Conservation (phyloP, 2,113 vertebrate species). For the Saiga tatarica region DNA sequence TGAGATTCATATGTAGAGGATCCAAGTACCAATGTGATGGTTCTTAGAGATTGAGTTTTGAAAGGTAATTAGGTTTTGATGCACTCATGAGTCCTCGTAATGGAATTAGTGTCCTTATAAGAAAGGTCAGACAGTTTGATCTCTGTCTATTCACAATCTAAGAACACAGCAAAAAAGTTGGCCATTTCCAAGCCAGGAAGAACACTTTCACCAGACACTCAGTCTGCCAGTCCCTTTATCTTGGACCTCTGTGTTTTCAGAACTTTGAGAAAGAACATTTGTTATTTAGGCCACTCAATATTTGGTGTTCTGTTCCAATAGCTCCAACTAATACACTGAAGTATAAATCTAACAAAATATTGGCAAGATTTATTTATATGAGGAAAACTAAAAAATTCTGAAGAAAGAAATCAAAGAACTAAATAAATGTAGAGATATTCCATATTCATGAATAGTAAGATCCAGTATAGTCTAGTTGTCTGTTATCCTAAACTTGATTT, state of each 20-base stretch:
- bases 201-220: neutral
- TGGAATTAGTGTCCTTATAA: neutral
- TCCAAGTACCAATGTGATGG: neutral
- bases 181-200: neutral
- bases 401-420: neutral
- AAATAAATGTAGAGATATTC: neutral
- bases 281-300: neutral
- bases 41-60: neutral
- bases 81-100: neutral
- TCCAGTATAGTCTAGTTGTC: neutral
- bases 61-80: neutral
- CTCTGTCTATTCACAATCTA: neutral
- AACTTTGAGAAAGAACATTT: neutral
- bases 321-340: neutral
- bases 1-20: neutral
- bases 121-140: neutral
- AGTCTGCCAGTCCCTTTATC: neutral
- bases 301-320: neutral
- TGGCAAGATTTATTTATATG: neutral
- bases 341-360: neutral
- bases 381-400: neutral
- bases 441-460: neutral
- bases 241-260: neutral
- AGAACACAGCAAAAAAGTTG: neutral
- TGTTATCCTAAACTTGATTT: neutral